A percentile compares a stretch with the other conserved stretches of the same genome.
These are phyloP conservation scores for Diplogasteroides magnus DNA, from an alignment of 1,140 invertebrate species.

Conservation along the genomic window DNA sequence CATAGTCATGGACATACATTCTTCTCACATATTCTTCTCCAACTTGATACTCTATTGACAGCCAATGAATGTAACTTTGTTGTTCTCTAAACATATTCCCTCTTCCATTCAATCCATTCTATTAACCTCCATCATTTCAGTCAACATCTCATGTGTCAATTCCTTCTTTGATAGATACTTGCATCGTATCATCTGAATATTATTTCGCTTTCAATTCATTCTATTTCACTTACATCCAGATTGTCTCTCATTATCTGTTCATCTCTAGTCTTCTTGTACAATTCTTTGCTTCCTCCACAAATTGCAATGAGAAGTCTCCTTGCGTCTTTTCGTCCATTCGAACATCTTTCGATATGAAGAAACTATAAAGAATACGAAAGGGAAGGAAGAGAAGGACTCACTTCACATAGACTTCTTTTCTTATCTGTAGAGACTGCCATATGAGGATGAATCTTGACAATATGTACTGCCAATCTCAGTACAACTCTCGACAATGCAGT, in stretches of 20 bases:
- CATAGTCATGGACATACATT: not conserved
- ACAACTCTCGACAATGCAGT: too few relatives aligned
- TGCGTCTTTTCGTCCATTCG: not conserved
- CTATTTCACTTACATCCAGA: constrained; percentile 5
- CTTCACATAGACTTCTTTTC: not conserved
- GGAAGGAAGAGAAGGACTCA: too few relatives aligned
- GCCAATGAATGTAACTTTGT: too few relatives aligned
- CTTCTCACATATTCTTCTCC: constrained; percentile 20
- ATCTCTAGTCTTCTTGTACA: constrained; percentile 15
- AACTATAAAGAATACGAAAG: constrained; percentile 2
- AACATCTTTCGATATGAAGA: constrained; percentile 5
- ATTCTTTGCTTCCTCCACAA: not conserved
- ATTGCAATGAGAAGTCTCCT: constrained; percentile 15
- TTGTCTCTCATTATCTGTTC: constrained; percentile 11
- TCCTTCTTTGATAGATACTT: not conserved
- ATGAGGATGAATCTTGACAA: too few relatives aligned
- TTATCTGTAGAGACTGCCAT: constrained; percentile 4
- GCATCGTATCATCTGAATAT: too few relatives aligned
- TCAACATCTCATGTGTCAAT: constrained; percentile 14
- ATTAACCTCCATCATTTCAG: constrained; percentile 23
- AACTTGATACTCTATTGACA: too few relatives aligned
- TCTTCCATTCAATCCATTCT: too few relatives aligned
- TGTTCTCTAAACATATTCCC: too few relatives aligned
- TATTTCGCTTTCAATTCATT: too few relatives aligned
- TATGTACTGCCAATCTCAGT: too few relatives aligned